Base-by-base conservation (phyloP, 2,888 invertebrate genomes). In the Allacma fusca region DNA sequence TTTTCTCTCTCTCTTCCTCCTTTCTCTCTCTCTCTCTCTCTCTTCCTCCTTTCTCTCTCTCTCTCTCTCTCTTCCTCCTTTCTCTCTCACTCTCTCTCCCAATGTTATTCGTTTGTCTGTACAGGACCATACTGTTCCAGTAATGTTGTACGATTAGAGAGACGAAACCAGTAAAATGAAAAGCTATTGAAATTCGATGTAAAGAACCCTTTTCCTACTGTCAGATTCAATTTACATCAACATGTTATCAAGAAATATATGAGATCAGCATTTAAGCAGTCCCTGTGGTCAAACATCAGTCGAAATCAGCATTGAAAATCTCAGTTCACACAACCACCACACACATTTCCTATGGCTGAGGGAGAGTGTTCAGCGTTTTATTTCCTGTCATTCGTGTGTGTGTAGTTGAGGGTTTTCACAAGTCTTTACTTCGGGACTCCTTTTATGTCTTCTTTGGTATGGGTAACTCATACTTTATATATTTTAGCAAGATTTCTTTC, bases 201-300 rank as follows among this genome's bases (percentile, higher is more conserved):
- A 24, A 65, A 65, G 65, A 26, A 65, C 65, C 65, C 65, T 23
- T 28, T 29, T 65, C 65, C 65, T 28, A 65, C 65, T 65, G 65
- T 65, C 65, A 65, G 65, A 65, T 65, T 65, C 65, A 65, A 65
- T 65, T 65, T 29, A 65, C 65, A 65, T 65, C 50, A 50, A 50
- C 50, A n/a, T 50, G 29, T 65, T 65, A 28, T 65, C 65, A 65
- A 65, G 65, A 65, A 65, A 65, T 65, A 28, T 65, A 65, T 29
- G 29, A 65, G 65, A 65, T 65, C 65, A 65, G 65, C 65, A 65
- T 65, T 65, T 65, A 65, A 65, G 2, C 65, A 26, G 26, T 65
- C 28, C 62, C 28, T 65, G 65, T 65, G 65, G 65, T 65, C 65
- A 65, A 65, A 50, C 50, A 50, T 50, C 50, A 50, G 50, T 65